Evolutionary conservation across 1,140 invertebrate genomes (phyloP).

Genomic region (Proctacanthus coquilletti): DNA sequence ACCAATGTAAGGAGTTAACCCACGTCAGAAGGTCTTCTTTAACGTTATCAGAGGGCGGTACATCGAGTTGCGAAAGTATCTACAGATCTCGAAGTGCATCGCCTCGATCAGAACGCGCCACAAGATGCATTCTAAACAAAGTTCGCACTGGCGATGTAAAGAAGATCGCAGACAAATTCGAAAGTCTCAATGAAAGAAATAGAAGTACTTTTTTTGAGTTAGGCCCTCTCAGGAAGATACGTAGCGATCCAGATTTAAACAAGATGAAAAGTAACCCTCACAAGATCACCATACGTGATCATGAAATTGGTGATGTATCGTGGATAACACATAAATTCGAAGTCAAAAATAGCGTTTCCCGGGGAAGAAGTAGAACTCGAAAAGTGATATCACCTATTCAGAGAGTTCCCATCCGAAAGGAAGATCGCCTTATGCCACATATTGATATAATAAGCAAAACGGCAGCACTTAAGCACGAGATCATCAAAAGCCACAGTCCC

Average conservation of each 20-base stretch:
- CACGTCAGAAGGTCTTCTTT: conserved; percentile 13
- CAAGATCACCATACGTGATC: conserved; percentile 31
- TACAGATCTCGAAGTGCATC: conserved; percentile 48
- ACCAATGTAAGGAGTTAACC: background rate
- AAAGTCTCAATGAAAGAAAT: conserved; percentile 35
- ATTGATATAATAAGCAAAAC: conserved; percentile 78
- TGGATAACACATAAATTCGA: conserved; percentile 45
- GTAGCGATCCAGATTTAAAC: conserved; percentile 59
- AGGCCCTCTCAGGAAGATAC: conserved; percentile 40
- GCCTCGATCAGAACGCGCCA: conserved; percentile 34
- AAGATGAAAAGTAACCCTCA: conserved; percentile 30
- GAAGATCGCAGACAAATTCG: conserved; percentile 55
- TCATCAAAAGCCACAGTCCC: conserved; percentile 18
- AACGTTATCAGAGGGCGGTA: conserved; percentile 15
- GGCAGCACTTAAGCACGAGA: conserved; percentile 45
- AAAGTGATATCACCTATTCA: conserved; percentile 43
- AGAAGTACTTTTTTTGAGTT: conserved; percentile 28
- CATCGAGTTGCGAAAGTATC: conserved; percentile 45
- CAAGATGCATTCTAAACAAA: conserved; percentile 48
- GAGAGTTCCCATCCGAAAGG: conserved; percentile 42
- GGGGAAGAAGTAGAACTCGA: conserved; percentile 34
- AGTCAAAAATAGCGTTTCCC: conserved; percentile 14
- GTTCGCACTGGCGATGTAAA: conserved; percentile 59
- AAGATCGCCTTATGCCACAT: conserved; percentile 66
- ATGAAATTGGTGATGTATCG: conserved; percentile 43